These are phyloP conservation scores for Alitta virens DNA, from an alignment of 2,888 invertebrate species.

Conservation along the genomic window DNA sequence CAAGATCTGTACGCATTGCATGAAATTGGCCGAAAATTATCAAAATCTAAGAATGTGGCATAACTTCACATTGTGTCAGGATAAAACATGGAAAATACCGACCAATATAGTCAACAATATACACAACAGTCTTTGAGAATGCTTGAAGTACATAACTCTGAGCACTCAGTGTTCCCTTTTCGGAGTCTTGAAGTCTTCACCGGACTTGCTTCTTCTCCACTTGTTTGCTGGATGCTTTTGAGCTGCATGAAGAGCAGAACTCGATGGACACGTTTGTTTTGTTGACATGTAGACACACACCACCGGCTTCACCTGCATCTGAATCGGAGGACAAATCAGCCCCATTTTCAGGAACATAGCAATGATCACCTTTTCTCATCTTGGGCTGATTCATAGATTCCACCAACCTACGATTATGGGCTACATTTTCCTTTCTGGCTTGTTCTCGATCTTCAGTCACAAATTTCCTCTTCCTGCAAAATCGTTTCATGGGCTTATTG, in stretches of 20 bases:
- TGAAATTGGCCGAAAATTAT: too few species aligned
- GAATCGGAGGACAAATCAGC: background rate
- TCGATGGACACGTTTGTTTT: conserved; percentile 40
- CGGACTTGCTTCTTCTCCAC: background rate
- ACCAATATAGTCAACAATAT: too few species aligned
- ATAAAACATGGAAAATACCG: too few species aligned
- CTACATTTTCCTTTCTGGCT: background rate
- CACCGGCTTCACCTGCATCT: conserved; percentile 24
- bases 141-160: background rate
- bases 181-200: background rate
- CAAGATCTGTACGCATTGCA: too few species aligned
- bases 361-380: conserved; percentile 3
- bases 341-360: background rate
- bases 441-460: background rate
- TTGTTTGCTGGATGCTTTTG: background rate
- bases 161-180: background rate
- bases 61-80: too few species aligned
- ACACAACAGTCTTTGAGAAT: background rate
- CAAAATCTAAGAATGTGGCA: too few species aligned
- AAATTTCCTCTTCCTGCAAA: background rate
- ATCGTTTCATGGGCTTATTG: background rate
- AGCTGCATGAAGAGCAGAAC: conserved; percentile 35
- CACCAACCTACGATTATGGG: background rate
- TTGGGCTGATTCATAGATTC: background rate
- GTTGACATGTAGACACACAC: conserved; percentile 49